Base-by-base conservation (phyloP, 2,888 invertebrate genomes). In the Drosophila fulvimacula region DNA sequence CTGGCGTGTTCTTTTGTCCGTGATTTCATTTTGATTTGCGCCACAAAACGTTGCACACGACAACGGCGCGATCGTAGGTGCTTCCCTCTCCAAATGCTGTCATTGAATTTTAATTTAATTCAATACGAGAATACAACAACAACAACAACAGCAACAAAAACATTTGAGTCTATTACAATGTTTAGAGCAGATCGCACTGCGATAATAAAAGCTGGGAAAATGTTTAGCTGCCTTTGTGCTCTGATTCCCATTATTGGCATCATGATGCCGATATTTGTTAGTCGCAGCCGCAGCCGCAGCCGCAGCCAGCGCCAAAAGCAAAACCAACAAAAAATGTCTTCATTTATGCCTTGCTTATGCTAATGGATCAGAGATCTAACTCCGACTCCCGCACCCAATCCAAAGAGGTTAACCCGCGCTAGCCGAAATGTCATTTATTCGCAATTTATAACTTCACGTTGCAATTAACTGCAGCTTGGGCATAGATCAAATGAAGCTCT, bases 131-230 rank as follows among this genome's bases (percentile, higher is more conserved):
- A 58, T 56, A 53, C 52, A 61, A 68, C 73, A 73, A 34, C 53
- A 70, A 32, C 61, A 66, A 61, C 49, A 27, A 21, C 53, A 70
- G 58, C 53, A 27, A 58, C 69, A 61, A n/a, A n/a, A n/a, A 64
- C 79, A 82, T 73, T 75, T 65, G 66, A 68, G 79, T 68, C 78
- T 65, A 76, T 82, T 77, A 80, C 71, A 88, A 81, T 78, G 80
- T 78, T 68, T 57, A 70, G 62, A 61, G 78, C 66, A 85, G 83
- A 84, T 84, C 74, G 69, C 65, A 63, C 64, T 71, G 69, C 74
- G 84, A 84, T 84, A 85, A 87, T 87, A 82, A 81, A 82, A 85
- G 85, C 85, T 89, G 89, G 88, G 88, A 88, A 89, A 63, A 74
- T 80, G 76, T 81, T 66, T 60, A 65, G 82, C 66, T 67, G 58